phyloP scores from a whole-genome alignment of 1,140 invertebrate genomes.

The Zophobas atratus region DNA sequence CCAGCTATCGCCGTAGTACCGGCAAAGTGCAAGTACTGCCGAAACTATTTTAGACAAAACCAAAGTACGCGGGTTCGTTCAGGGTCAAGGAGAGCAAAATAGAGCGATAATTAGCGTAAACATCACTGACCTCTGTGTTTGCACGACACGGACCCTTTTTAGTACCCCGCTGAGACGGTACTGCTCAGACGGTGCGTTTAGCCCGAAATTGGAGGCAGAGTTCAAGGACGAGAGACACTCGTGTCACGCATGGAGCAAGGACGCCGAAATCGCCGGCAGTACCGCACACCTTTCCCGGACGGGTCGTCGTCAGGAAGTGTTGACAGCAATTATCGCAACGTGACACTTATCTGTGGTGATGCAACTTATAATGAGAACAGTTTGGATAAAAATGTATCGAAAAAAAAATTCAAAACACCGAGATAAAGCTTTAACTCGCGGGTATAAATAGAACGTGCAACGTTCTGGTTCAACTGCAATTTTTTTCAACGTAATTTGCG shows the following conservation, averaged over 20 bases:
- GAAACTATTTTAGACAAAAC: conserved; percentile 22
- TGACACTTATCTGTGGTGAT: neutral
- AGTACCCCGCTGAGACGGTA: neutral
- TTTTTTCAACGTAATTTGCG: conserved; percentile 35
- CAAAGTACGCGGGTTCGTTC: neutral
- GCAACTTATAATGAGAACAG: conserved; percentile 31
- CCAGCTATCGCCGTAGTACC: neutral
- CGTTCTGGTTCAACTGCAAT: conserved; percentile 17
- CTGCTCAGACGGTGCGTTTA: neutral
- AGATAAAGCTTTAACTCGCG: conserved; percentile 15
- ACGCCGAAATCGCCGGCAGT: neutral
- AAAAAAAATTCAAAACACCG: conserved; percentile 14
- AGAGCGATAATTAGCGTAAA: conserved; percentile 11
- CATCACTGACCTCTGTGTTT: conserved; percentile 19
- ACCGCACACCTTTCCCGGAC: too few species aligned
- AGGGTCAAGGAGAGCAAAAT: conserved; percentile 30
- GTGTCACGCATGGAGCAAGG: neutral
- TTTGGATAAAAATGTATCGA: conserved; percentile 19
- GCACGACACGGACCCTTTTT: neutral
- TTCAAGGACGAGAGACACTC: conserved; percentile 7
- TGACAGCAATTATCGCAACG: too few species aligned
- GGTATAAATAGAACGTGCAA: conserved; percentile 37
- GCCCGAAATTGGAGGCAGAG: neutral
- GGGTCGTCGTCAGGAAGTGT: too few species aligned
- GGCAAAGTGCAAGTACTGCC: neutral